Base-by-base conservation (phyloP, 2,797 vertebrate species). In the Xenops minutus region DNA sequence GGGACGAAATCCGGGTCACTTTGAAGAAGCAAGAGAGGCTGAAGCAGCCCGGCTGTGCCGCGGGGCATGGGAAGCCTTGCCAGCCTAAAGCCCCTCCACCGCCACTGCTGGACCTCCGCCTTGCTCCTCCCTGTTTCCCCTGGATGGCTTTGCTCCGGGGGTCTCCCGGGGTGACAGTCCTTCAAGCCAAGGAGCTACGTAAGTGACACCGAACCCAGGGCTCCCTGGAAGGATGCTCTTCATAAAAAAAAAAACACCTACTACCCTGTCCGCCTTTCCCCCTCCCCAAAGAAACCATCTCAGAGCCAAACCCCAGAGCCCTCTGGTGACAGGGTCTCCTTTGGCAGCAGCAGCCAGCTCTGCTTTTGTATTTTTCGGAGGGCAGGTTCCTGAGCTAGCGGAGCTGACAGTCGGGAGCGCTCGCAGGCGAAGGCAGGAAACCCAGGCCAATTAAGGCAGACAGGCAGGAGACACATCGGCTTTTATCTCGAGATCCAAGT, bases 401-500 rank as follows among this genome's bases (percentile, higher is more conserved):
- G 67, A 85, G 63, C 79, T 92, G 95, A 92, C 92, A 93, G 62
- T 34, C 14, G 3, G 84, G 64, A 91, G 48, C 10, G 15, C 77
- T 95, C 7, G 1, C 37, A 75, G 48, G 51, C 18, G 14, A 67
- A 52, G 7, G n/a, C 75, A 83, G 22, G 27, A 72, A 96, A 83
- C 51, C 83, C 63, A 34, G 85, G 77, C 89, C 94, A 95, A 95
- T 92, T 95, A 96, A 78, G 52, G 91, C 89, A 95, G 92, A 93
- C 93, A 95, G 77, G 89, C 96, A 91, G 74, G 55, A 88, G 91
- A 84, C 71, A 61, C 71, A 75, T 94, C 73, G 56, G 86, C 91
- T 95, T 94, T 96, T 69, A 96, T 87, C 92, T 88, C 41, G 3
- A 96, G 87, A 94, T 92, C 94, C 93, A 87, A 89, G 92, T 61